Base-by-base conservation (phyloP, 2,888 invertebrate species). In the Spilosoma lubricipeda region DNA sequence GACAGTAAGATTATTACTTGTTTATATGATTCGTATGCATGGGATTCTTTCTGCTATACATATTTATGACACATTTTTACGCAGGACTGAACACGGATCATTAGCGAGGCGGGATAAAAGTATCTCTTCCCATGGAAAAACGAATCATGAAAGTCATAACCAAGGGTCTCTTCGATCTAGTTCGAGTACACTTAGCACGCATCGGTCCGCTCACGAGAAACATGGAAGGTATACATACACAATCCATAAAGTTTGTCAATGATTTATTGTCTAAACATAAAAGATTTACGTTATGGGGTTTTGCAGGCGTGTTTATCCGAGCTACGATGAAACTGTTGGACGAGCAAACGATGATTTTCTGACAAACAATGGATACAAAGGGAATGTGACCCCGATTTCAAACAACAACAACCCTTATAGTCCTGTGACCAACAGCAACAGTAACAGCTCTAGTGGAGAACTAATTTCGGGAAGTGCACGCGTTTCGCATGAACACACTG, bases 401-500 rank as follows among this genome's bases (percentile, higher is more conserved):
- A 93, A 91, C 84, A 95, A 94, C 86, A 95, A 95, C 88, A 95
- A 95, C 79, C 95, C 95, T 3, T 95, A 95, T 85, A 95, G 95
- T 81, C 95, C 95, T 7, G 95, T 95, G 71, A 95, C 95, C 36
- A 95, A 95, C 80, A 95, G 95, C 86, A 96, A 95, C 87, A 96
- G 96, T 82, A 96, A 96, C 85, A 96, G 96, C 80, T 96, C 96
- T 59, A 96, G 96, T 75, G 96, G 96, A 23, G 96, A 96, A 82
- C 90, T 96, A 74, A 96, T 96, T 77, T 91, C 94, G 23, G 95
- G 95, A 63, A 96, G 95, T 80, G 92, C 96, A 27, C 91, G 97
- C 79, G 97, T 97, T 56, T 97, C 97, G 42, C 97, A 97, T 83
- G 97, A 98, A 86, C 97, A 98, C 86, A 97, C 97, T 0, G 98